Conservation (phyloP, 2,888 invertebrate genomes). For the Synergus itoensis region DNA sequence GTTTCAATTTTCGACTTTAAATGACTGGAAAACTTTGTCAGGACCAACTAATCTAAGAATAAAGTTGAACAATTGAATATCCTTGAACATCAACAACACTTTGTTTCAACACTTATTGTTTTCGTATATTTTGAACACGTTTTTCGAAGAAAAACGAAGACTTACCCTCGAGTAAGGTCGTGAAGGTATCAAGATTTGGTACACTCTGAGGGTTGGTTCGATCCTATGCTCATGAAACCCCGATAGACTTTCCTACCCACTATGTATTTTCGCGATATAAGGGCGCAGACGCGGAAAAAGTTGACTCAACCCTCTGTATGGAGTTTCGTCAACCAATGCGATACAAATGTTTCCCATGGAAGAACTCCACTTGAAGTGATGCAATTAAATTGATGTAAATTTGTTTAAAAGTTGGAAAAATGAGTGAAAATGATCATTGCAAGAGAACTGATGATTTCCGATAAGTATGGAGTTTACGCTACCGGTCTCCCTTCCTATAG, state of each 20-base stretch:
- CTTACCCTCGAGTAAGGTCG: not conserved
- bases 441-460: not conserved
- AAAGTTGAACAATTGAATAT: not conserved
- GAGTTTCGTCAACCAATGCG: not conserved
- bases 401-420: not conserved
- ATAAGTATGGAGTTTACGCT: not conserved
- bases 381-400: not conserved
- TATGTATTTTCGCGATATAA: conserved; percentile 25
- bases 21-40: not conserved
- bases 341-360: not conserved
- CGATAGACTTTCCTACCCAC: conserved; percentile 16
- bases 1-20: not conserved
- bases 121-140: not conserved
- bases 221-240: conserved; percentile 15
- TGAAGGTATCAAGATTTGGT: conserved; percentile 5
- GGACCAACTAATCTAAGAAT: not conserved
- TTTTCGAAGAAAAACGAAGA: not conserved
- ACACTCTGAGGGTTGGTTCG: conserved; percentile 13
- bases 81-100: not conserved
- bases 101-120: not conserved
- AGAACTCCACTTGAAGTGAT: not conserved
- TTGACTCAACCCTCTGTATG: not conserved
- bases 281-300: conserved; percentile 22
- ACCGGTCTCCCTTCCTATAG: not conserved
- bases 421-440: not conserved